A percentile compares a stretch with the other conserved stretches of the same genome.
Conservation (phyloP, 2,888 invertebrate genomes). For the Pammene fasciana region DNA sequence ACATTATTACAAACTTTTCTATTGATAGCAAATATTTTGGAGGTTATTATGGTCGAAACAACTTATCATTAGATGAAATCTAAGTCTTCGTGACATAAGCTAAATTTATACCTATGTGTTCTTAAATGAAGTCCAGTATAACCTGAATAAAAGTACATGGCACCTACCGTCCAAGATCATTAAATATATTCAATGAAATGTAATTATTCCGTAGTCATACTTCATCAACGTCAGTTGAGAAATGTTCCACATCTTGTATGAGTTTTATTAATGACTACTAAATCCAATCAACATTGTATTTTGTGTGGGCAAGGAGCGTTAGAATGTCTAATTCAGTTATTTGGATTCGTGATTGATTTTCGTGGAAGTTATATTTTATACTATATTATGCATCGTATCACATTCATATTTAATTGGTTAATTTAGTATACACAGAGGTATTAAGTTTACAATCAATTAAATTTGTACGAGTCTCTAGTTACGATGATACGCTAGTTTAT, state of each 20-base stretch:
- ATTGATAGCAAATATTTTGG: neutral
- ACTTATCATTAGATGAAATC: neutral
- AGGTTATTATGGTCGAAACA: neutral
- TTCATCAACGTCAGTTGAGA: conserved; percentile 38
- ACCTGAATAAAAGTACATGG: conserved; percentile 24
- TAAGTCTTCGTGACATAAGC: neutral
- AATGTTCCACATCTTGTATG: conserved; percentile 38
- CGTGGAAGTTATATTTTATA: neutral
- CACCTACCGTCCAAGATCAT: conserved; percentile 20
- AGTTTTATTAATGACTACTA: conserved; percentile 39
- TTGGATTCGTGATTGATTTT: neutral
- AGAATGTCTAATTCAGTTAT: neutral
- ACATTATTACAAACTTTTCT: neutral
- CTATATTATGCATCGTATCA: too few species aligned
- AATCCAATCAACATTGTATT: conserved; percentile 37
- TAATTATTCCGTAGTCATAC: conserved; percentile 36
- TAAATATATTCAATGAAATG: conserved; percentile 38
- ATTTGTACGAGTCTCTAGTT: conserved; percentile 6
- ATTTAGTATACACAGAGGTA: neutral
- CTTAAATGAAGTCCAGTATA: conserved; percentile 13
- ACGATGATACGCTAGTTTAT: conserved; percentile 12
- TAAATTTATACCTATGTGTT: too few species aligned
- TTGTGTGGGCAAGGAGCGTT: neutral
- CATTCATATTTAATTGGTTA: neutral
- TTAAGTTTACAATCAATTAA: conserved; percentile 11